These are phyloP conservation scores for Drosophila nasuta DNA, from an alignment of 1,140 invertebrate species.

Conservation along the genomic window DNA sequence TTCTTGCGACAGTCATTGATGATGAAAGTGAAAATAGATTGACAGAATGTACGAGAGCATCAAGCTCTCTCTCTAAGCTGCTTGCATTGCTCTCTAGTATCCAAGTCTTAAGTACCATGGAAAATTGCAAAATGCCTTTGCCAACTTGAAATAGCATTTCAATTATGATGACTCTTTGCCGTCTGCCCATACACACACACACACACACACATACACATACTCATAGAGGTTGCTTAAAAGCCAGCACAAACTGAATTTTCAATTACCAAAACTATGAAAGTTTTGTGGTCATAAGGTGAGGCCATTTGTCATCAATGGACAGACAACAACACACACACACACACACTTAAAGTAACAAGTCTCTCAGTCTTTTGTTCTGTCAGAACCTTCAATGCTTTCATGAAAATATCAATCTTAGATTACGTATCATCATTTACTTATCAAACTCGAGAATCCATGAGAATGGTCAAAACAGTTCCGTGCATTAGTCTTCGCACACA, in stretches of 20 bases:
- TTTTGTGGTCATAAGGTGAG: slow-evolving; percentile 4
- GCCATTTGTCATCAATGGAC: background rate
- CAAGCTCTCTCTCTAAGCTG: slow-evolving; percentile 11
- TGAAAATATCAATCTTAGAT: slow-evolving; percentile 11
- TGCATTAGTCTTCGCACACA: slow-evolving; percentile 9
- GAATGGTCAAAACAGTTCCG: slow-evolving; percentile 1
- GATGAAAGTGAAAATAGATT: slow-evolving; percentile 20
- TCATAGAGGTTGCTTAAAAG: background rate
- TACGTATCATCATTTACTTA: slow-evolving; percentile 3
- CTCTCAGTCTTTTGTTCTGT: background rate
- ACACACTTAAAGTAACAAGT: background rate
- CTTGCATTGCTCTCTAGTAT: background rate
- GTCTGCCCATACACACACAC: background rate
- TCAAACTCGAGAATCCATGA: background rate
- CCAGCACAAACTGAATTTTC: slow-evolving; percentile 1
- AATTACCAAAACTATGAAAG: slow-evolving; percentile 5
- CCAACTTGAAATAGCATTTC: slow-evolving; percentile 18
- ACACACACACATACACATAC: background rate
- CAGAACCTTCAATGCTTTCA: background rate
- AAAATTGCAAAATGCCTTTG: slow-evolving; percentile 7
- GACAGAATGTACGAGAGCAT: slow-evolving; percentile 9
- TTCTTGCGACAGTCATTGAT: background rate
- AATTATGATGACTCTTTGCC: slow-evolving; percentile 11
- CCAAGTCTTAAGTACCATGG: background rate
- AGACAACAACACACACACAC: too few relatives aligned